Evolutionary conservation across 2,113 vertebrate genomes (phyloP).

Genomic region (Poecile atricapillus): DNA sequence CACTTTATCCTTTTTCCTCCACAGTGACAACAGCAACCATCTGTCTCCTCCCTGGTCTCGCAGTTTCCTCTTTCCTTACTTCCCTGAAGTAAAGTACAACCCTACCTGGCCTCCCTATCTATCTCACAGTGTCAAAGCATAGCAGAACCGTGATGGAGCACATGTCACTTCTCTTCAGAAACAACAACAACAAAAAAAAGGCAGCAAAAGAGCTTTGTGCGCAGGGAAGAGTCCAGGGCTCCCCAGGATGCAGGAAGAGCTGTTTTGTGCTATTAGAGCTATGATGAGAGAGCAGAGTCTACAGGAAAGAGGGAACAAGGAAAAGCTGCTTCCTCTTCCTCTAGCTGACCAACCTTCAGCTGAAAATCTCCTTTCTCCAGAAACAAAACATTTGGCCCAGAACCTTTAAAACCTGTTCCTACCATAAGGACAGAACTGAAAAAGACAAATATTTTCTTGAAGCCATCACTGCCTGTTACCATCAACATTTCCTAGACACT

Average conservation of each 20-base stretch:
- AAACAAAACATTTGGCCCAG: not conserved
- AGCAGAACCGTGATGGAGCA: not conserved
- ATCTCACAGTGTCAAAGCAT: not conserved
- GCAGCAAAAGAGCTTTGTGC: not conserved
- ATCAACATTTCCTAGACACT: not conserved
- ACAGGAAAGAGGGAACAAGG: not conserved
- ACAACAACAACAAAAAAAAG: not conserved
- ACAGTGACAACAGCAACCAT: not conserved
- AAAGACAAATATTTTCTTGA: not conserved
- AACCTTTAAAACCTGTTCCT: not conserved
- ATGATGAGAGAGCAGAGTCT: not conserved
- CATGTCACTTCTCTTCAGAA: not conserved
- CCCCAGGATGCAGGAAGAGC: not conserved
- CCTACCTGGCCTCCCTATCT: not conserved
- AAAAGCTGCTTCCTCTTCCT: not conserved
- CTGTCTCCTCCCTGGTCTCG: not conserved
- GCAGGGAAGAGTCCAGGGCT: not conserved
- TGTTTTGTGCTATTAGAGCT: not conserved
- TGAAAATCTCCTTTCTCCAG: not conserved
- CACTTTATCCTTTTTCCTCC: not conserved
- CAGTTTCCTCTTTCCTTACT: not conserved
- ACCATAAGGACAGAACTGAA: not conserved
- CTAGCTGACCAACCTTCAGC: not conserved
- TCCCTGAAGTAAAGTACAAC: not conserved
- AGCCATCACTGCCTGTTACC: not conserved